A percentile compares a stretch with the other conserved stretches of the same genome.
phyloP scores from a whole-genome alignment of 2,888 invertebrate genomes.

The Eristalinus aeneus region DNA sequence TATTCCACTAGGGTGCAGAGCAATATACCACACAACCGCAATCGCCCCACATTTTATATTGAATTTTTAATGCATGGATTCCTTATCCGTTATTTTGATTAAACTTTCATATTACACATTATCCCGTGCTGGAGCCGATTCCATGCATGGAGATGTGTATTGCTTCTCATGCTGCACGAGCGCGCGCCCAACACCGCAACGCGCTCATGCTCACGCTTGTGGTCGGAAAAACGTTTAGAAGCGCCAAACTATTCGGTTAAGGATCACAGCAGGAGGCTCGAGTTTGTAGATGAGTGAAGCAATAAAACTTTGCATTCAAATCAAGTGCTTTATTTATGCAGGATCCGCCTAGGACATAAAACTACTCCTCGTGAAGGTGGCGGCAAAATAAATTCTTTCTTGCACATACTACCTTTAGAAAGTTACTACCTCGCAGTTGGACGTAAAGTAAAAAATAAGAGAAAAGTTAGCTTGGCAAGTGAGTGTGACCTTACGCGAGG shows the following conservation, averaged over 20 bases:
- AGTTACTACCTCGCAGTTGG: neutral
- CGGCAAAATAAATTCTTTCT: neutral
- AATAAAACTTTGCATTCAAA: conserved; percentile 56
- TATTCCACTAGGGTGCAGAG: conserved; percentile 55
- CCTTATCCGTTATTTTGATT: conserved; percentile 69
- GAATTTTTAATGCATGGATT: conserved; percentile 71
- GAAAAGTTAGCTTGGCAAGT: no score
- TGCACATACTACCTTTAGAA: neutral
- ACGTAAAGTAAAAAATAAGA: no score
- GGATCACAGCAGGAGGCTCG: neutral
- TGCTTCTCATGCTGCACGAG: neutral
- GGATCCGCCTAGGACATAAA: conserved; percentile 22
- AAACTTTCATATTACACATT: conserved; percentile 70
- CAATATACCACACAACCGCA: conserved; percentile 67
- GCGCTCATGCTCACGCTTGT: neutral
- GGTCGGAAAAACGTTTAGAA: conserved; percentile 14
- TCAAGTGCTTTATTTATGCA: conserved; percentile 46
- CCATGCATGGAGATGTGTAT: neutral
- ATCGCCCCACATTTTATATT: conserved; percentile 69
- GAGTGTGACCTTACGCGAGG: no score
- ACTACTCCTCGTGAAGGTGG: neutral
- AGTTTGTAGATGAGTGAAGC: conserved; percentile 27
- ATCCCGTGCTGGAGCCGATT: conserved; percentile 24
- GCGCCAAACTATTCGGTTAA: conserved; percentile 28
- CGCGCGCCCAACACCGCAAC: no score